These are phyloP conservation scores for Garrulus glandarius DNA, from an alignment of 2,797 vertebrate species.

Conservation along the genomic window DNA sequence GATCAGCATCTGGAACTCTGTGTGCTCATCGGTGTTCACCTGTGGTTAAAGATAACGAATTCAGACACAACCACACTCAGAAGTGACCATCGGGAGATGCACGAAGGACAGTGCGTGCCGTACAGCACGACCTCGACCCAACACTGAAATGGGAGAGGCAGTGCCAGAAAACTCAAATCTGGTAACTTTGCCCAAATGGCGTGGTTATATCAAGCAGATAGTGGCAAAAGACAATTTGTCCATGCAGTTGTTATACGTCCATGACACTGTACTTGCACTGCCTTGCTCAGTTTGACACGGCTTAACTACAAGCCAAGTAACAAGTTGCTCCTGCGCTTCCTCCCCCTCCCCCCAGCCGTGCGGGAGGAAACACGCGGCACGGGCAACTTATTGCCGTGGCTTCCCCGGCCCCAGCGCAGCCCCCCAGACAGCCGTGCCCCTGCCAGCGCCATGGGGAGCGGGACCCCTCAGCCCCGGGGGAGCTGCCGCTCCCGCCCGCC, in stretches of 20 bases:
- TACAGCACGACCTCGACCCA: not conserved
- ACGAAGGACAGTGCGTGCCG: fast-evolving
- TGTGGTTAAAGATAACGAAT: not conserved
- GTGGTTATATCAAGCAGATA: too few relatives aligned
- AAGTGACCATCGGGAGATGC: fast-evolving
- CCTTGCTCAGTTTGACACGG: fast-evolving
- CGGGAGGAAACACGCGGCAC: fast-evolving
- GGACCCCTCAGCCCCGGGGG: not conserved
- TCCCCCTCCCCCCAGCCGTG: fast-evolving
- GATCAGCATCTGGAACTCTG: not conserved
- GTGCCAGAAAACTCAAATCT: not conserved
- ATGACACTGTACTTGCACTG: fast-evolving
- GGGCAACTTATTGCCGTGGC: fast-evolving
- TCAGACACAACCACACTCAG: not conserved
- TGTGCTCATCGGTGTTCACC: not conserved
- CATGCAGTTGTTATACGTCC: fast-evolving
- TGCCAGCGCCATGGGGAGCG: not conserved
- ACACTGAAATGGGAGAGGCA: fast-evolving
- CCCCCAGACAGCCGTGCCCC: too few relatives aligned
- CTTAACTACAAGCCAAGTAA: not conserved
- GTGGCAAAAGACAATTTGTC: fast-evolving
- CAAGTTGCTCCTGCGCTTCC: not conserved
- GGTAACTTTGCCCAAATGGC: fast-evolving
- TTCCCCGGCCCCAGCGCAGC: not conserved
- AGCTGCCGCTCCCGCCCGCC: not conserved